Evolutionary conservation across 2,888 invertebrate genomes (phyloP).

Genomic region (Euzetes globulus): DNA sequence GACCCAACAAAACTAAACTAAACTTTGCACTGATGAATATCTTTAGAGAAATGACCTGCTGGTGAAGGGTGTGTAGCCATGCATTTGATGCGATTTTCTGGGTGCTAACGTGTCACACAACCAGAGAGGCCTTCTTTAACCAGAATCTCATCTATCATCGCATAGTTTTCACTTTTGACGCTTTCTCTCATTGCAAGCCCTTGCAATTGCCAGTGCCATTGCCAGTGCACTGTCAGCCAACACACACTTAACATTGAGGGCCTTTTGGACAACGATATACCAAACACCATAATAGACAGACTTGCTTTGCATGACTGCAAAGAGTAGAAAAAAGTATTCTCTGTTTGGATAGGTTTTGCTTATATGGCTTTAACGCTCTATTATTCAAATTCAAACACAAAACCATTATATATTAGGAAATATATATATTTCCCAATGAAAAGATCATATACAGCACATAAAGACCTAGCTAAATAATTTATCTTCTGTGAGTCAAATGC

Average conservation of each 20-base stretch:
- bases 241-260: not conserved
- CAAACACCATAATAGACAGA: not conserved
- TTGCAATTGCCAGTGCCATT: too few relatives aligned
- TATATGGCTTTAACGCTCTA: slow-evolving; percentile 8
- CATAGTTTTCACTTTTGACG: slow-evolving; percentile 24
- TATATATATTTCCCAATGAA: not conserved
- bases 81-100: slow-evolving; percentile 35
- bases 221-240: not conserved
- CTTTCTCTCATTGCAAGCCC: slow-evolving; percentile 3
- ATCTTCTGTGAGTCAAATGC: slow-evolving; percentile 19
- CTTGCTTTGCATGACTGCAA: not conserved
- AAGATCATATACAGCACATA: not conserved
- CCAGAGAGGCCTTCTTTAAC: slow-evolving; percentile 1
- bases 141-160: slow-evolving; percentile 11
- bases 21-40: slow-evolving; percentile 7
- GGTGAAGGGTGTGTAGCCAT: slow-evolving; percentile 33
- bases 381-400: slow-evolving; percentile 12
- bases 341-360: slow-evolving; percentile 9
- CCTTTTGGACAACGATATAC: not conserved
- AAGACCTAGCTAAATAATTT: slow-evolving; percentile 1
- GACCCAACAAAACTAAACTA: slow-evolving; percentile 17
- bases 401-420: slow-evolving; percentile 22
- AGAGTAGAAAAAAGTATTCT: slow-evolving; percentile 20
- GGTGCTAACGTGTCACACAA: slow-evolving; percentile 1
- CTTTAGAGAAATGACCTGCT: slow-evolving; percentile 21